These are phyloP conservation scores for Apodemia duryi DNA, from an alignment of 2,888 invertebrate genomes.

Conservation along the genomic window DNA sequence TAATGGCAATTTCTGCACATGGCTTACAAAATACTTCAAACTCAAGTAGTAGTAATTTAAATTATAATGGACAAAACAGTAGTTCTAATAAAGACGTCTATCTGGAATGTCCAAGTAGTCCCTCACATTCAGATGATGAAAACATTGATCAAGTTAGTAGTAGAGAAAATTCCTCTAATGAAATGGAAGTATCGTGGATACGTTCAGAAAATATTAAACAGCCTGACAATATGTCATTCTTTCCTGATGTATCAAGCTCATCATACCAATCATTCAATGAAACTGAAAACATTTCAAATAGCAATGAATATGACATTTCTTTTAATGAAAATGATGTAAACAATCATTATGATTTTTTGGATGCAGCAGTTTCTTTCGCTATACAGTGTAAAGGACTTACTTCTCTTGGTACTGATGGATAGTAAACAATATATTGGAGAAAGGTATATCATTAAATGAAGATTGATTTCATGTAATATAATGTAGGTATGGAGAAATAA, in stretches of 20 bases:
- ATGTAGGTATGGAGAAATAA: not conserved
- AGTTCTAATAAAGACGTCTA: slow-evolving; percentile 33
- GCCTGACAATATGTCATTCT: slow-evolving; percentile 40
- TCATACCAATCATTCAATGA: slow-evolving; percentile 44
- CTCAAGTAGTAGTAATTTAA: slow-evolving; percentile 39
- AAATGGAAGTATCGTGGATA: slow-evolving; percentile 45
- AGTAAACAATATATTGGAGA: slow-evolving; percentile 33
- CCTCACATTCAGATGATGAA: slow-evolving; percentile 44
- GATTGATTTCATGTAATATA: not conserved
- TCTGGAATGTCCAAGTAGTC: slow-evolving; percentile 43
- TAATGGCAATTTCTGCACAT: slow-evolving; percentile 86
- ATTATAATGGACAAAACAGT: slow-evolving; percentile 28
- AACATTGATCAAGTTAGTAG: slow-evolving; percentile 32
- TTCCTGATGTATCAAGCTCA: slow-evolving; percentile 43
- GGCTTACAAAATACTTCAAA: slow-evolving; percentile 76
- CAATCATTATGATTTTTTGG: slow-evolving; percentile 80
- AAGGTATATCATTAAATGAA: not conserved
- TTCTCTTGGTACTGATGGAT: slow-evolving; percentile 66
- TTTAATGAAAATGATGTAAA: slow-evolving; percentile 40
- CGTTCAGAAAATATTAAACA: slow-evolving; percentile 39
- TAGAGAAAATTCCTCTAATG: slow-evolving; percentile 38
- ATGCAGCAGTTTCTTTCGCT: slow-evolving; percentile 86
- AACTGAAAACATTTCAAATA: slow-evolving; percentile 28
- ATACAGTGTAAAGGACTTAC: slow-evolving; percentile 86
- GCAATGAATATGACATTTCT: slow-evolving; percentile 16